Conservation (phyloP, 2,113 vertebrate species). For the Alces alces region DNA sequence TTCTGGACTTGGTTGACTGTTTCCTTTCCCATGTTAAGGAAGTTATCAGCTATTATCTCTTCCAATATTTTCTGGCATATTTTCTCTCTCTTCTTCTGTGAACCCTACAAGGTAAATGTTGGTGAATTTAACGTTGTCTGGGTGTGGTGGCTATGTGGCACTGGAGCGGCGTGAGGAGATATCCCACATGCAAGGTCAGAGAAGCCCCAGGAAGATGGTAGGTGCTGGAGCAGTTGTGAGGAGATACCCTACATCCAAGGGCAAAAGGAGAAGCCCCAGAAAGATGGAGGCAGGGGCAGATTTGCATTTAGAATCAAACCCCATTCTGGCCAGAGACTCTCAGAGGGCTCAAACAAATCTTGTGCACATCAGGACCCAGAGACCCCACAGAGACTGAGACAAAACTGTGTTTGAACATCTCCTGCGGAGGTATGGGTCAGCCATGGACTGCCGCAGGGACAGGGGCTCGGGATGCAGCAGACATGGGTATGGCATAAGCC, state of each 20-base stretch:
- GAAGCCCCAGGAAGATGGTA: not conserved
- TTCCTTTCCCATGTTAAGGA: not conserved
- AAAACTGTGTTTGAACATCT: not conserved
- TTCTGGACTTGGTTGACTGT: not conserved
- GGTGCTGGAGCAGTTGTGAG: not conserved
- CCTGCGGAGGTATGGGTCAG: not conserved
- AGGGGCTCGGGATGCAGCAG: not conserved
- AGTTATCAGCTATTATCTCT: not conserved
- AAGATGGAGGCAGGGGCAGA: too few relatives aligned
- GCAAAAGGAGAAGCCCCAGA: not conserved
- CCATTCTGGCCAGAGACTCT: not conserved
- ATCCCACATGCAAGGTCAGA: not conserved
- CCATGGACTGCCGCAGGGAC: not conserved
- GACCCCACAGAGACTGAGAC: not conserved
- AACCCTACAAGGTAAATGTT: not conserved
- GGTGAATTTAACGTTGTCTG: not conserved
- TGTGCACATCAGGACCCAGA: not conserved
- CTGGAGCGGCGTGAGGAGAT: accelerated
- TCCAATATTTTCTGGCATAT: not conserved
- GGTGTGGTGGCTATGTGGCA: not conserved
- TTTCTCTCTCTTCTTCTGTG: not conserved
- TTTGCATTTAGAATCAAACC: not conserved
- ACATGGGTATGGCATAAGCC: not conserved
- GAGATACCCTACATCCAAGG: not conserved
- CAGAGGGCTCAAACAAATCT: not conserved